These are phyloP conservation scores for Scartelaos histophorus DNA, from an alignment of 2,113 vertebrate species.

Conservation along the genomic window DNA sequence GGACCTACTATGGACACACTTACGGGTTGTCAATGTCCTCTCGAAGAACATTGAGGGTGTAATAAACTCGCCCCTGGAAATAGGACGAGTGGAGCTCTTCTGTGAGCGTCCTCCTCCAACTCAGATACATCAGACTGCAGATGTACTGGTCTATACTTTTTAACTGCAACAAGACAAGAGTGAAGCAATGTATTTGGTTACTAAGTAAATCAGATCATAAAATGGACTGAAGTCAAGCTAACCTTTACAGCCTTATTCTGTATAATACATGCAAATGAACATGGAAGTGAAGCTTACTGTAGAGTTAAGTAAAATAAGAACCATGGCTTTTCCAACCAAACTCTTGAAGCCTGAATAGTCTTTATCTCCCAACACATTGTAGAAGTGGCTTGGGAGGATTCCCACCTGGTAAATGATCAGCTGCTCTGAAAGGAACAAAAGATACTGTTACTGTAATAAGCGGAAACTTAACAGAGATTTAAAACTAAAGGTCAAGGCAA, in stretches of 20 bases:
- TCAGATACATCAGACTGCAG: conserved; percentile 89
- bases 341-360: conserved; percentile 81
- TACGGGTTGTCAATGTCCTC: conserved; percentile 96
- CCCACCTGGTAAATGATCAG: conserved; percentile 95
- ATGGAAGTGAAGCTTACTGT: conserved; percentile 77
- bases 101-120: conserved; percentile 90
- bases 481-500: conserved; percentile 25
- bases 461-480: not conserved
- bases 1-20: conserved; percentile 29
- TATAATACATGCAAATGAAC: not conserved
- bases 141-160: conserved; percentile 94
- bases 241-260: not conserved
- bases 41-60: conserved; percentile 86
- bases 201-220: not conserved
- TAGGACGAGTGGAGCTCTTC: conserved; percentile 88
- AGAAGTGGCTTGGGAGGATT: conserved; percentile 93
- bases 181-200: not conserved
- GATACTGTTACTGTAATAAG: conserved; percentile 16
- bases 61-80: conserved; percentile 90
- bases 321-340: conserved; percentile 77
- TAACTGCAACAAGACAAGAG: conserved; percentile 73
- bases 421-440: conserved; percentile 80
- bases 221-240: conserved; percentile 13
- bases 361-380: conserved; percentile 85
- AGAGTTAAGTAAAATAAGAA: conserved; percentile 87